Conservation (phyloP, 1,140 invertebrate species). For the Macrotrachela quadricornifera region DNA sequence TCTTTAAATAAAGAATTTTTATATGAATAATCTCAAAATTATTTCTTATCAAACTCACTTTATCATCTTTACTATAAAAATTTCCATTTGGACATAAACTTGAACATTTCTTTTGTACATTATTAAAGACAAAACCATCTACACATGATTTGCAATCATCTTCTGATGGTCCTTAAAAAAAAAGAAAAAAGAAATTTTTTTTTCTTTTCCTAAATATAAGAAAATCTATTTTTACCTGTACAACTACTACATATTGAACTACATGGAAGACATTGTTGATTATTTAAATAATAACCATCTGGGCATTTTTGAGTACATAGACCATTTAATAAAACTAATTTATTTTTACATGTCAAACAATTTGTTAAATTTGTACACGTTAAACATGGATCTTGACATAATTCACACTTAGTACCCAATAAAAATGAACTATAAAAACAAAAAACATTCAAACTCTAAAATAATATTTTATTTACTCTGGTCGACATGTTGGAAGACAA, state of each 20-base stretch:
- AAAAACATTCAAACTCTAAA: not conserved
- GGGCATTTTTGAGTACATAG: constrained; percentile 11
- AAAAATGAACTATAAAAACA: not conserved
- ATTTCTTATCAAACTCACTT: too few relatives aligned
- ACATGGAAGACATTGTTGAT: constrained; percentile 41
- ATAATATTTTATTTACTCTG: not conserved
- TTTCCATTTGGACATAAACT: not conserved
- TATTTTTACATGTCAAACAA: not conserved
- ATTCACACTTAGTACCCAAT: not conserved
- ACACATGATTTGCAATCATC: too few relatives aligned
- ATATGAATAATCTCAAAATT: too few relatives aligned
- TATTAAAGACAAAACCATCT: too few relatives aligned
- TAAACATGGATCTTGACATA: not conserved
- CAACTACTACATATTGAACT: constrained; percentile 58
- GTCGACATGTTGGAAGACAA: too few relatives aligned
- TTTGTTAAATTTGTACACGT: not conserved
- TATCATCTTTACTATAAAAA: not conserved
- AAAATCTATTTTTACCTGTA: constrained; percentile 32
- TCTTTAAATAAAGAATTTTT: too few relatives aligned
- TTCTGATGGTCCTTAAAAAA: too few relatives aligned
- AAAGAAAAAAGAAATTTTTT: too few relatives aligned
- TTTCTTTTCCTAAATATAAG: too few relatives aligned
- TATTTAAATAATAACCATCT: constrained; percentile 8
- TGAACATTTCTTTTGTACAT: not conserved
- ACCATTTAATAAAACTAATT: constrained; percentile 1